Evolutionary conservation across 2,113 vertebrate species (phyloP).

Genomic region (Pelusios castaneus): DNA sequence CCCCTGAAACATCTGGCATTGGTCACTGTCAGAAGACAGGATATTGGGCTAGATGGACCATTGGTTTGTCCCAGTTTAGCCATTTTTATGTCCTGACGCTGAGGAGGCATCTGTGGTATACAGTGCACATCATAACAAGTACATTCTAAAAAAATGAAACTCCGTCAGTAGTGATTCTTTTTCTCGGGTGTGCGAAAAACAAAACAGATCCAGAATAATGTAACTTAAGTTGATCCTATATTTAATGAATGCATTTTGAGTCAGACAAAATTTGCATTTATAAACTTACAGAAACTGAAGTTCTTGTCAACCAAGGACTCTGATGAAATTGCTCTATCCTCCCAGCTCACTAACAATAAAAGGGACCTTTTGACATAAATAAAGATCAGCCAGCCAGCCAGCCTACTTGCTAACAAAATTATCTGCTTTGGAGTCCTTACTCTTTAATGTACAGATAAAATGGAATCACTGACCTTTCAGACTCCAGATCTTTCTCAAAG

Average conservation of each 20-base stretch:
- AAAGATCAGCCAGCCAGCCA: background rate
- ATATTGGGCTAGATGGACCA: too few species aligned
- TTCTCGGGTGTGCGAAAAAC: background rate
- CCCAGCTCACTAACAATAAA: background rate
- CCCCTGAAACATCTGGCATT: too few species aligned
- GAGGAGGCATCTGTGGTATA: too few species aligned
- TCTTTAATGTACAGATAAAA: slow-evolving; percentile 26
- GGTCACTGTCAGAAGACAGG: too few species aligned
- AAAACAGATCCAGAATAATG: background rate
- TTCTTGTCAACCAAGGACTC: background rate
- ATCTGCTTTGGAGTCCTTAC: background rate
- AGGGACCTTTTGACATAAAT: background rate
- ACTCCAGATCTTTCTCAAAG: background rate
- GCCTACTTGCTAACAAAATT: background rate
- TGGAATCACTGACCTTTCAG: background rate
- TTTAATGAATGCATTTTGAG: background rate
- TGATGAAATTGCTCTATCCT: background rate
- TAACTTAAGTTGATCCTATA: background rate
- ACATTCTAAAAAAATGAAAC: background rate
- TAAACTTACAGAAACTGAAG: background rate
- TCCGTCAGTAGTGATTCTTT: background rate
- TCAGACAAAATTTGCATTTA: background rate
- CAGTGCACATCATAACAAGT: background rate
- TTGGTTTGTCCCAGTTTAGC: too few species aligned
- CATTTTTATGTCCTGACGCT: too few species aligned